phyloP scores from a whole-genome alignment of 2,888 invertebrate species.

The Griposia aprilina region DNA sequence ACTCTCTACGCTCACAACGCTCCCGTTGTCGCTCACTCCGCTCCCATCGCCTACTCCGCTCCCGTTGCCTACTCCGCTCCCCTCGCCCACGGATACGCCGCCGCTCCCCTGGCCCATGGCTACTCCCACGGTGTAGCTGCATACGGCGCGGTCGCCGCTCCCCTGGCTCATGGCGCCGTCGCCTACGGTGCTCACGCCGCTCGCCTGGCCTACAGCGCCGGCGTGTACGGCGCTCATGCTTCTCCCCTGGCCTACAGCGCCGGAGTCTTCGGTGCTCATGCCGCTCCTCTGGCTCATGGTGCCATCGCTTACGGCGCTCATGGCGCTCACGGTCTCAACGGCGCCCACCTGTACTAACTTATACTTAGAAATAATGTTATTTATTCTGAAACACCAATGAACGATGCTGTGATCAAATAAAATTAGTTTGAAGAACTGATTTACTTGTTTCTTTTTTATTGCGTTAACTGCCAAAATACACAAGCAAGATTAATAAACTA shows the following conservation, averaged over 20 bases:
- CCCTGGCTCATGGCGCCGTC: constrained; percentile 23
- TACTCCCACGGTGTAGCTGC: constrained; percentile 36
- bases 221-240: constrained; percentile 27
- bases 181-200: constrained; percentile 40
- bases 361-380: constrained; percentile 60
- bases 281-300: constrained; percentile 61
- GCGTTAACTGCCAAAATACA: not conserved
- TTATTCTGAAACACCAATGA: constrained; percentile 70
- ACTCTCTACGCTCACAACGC: constrained; percentile 73
- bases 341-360: constrained; percentile 69
- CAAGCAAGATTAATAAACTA: not conserved
- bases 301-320: constrained; percentile 59
- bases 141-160: constrained; percentile 65
- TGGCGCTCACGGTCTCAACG: constrained; percentile 59
- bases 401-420: constrained; percentile 74
- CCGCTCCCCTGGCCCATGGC: constrained; percentile 68
- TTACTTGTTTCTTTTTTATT: constrained; percentile 1
- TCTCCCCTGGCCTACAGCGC: constrained; percentile 51
- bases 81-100: constrained; percentile 67
- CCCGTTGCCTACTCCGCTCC: constrained; percentile 61
- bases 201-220: constrained; percentile 28
- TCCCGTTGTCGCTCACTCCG: constrained; percentile 77
- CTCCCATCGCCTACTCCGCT: constrained; percentile 73
- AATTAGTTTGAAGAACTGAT: constrained; percentile 54
- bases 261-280: constrained; percentile 50